Evolutionary conservation across 2,888 invertebrate species (phyloP), one percentile per base, ranked within the genome.

Genomic region (Lochmaea capreae): DNA sequence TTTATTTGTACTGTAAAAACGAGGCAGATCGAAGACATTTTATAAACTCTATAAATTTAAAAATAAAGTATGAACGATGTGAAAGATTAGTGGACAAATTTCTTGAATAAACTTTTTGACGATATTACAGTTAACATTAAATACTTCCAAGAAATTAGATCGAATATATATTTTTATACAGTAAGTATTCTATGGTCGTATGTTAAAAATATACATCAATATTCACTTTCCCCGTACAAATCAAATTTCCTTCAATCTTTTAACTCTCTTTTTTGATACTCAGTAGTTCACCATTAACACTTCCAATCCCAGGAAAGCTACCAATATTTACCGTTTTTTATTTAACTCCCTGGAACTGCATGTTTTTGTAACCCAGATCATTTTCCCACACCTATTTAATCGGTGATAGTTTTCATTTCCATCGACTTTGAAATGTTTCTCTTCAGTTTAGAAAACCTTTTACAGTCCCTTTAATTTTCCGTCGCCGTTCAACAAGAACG

Each of bases 401-500:
- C 59, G 43, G 11, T 62, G 18, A 43, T 18, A 42, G n/a, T 62
- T 42, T 62, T 12, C 54, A 12, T 69, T 52, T 39, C 11, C 52
- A 68, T 69, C 39, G 61, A 42, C 58, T 54, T 49, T 49, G 39
- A 52, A 69, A 62, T 62, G 61, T 62, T 62, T 62, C 76, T 78
- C 71, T 63, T 43, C 63, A 78, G 77, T 74, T 75, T 11, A 46
- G 69, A 79, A 74, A 79, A 79, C 76, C 78, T 76, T 77, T 70
- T 68, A 67, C 72, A 73, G 78, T 78, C 71, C 63, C 68, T 65
- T 39, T 78, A 81, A 81, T 82, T 82, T 80, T 80, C 80, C 76
- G 76, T 76, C 68, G 73, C 75, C 77, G 79, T 77, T 77, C 69
- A 75, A 71, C 77, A 79, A 78, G 77, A 78, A 71, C 76, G 75